phyloP scores from a whole-genome alignment of 2,113 vertebrate genomes.

The Octodon degus region DNA sequence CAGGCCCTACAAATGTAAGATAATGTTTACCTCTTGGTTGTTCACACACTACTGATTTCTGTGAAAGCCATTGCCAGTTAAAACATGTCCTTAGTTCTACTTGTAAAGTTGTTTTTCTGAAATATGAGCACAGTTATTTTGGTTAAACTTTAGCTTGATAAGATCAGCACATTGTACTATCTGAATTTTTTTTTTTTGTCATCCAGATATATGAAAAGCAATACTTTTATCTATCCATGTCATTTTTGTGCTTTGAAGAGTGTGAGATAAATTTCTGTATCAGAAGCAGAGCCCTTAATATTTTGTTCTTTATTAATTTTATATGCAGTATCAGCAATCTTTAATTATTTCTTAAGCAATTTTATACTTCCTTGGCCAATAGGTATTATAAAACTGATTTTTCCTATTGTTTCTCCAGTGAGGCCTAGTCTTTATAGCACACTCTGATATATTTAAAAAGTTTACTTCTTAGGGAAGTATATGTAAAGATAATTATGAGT shows the following conservation, averaged over 20 bases:
- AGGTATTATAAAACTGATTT: constrained; percentile 29
- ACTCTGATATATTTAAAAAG: constrained; percentile 32
- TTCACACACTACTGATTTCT: neutral
- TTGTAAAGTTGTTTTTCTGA: neutral
- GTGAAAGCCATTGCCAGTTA: neutral
- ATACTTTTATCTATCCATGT: neutral
- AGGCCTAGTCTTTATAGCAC: constrained; percentile 9
- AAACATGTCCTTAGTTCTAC: neutral
- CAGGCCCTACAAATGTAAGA: fast-evolving
- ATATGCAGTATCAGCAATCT: fast-evolving
- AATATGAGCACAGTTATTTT: neutral
- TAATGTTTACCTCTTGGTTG: neutral
- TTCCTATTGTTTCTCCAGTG: neutral
- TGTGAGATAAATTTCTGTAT: neutral
- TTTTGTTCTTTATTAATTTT: constrained; percentile 2
- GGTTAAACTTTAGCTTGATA: neutral
- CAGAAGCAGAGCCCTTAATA: neutral
- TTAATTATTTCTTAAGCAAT: constrained; percentile 15
- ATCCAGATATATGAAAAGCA: neutral
- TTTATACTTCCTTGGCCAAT: neutral
- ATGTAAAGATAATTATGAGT: constrained; percentile 10
- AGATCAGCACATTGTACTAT: neutral
- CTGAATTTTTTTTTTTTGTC: constrained; percentile 18
- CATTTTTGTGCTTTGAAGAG: neutral
- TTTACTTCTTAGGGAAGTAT: neutral